phyloP scores from a whole-genome alignment of 2,113 vertebrate genomes.

The Cyprinus carpio region DNA sequence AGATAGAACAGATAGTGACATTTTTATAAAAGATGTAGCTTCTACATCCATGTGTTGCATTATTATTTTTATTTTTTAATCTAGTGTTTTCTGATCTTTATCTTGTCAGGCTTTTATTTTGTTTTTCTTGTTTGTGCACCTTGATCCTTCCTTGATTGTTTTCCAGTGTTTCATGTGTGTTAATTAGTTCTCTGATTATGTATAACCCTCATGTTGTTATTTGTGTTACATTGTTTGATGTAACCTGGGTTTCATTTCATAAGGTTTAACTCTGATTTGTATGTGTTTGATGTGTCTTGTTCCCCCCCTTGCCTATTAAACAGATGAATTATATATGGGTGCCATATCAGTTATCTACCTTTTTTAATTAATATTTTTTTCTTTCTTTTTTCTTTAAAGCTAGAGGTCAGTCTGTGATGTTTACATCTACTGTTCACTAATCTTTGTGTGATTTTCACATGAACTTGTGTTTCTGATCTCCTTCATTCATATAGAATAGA shows the following conservation, averaged over 20 bases:
- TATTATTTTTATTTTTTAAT: background rate
- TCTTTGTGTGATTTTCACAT: too few relatives aligned
- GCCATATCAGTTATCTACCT: background rate
- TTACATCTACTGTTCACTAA: background rate
- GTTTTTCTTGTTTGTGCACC: background rate
- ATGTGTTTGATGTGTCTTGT: background rate
- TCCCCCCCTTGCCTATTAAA: background rate
- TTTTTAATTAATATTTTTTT: background rate
- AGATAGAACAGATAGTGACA: too few relatives aligned
- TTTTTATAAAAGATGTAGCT: background rate
- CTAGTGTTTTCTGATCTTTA: constrained; percentile 2
- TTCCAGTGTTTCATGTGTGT: constrained; percentile 16
- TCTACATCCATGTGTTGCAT: background rate
- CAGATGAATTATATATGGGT: background rate
- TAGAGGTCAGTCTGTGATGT: background rate
- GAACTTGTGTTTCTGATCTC: too few relatives aligned
- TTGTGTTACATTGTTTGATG: constrained; percentile 13
- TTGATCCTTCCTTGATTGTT: constrained; percentile 1
- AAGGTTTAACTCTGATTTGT: background rate
- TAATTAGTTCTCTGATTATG: background rate
- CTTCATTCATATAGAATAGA: too few relatives aligned
- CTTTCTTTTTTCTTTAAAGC: background rate
- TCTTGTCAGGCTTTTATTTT: background rate
- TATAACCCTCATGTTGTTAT: background rate
- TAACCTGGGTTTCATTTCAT: background rate